phyloP scores from a whole-genome alignment of 2,113 vertebrate genomes.

The Microcebus griseorufus region DNA sequence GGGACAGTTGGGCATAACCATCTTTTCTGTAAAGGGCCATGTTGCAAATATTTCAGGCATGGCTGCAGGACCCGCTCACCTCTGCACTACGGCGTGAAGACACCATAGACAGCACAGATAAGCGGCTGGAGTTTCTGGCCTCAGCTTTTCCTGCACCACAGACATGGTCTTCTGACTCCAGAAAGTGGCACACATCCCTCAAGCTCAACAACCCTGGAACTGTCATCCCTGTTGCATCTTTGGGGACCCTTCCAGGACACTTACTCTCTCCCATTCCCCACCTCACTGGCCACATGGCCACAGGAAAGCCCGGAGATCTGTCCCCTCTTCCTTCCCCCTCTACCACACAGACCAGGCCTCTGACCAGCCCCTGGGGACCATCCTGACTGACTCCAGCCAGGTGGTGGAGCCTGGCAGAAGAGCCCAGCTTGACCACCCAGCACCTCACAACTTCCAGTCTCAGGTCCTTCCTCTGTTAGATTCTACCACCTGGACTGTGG shows the following conservation, averaged over 20 bases:
- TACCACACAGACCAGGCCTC: background rate
- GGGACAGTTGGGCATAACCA: too few species aligned
- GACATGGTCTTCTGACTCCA: background rate
- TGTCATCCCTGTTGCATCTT: too few species aligned
- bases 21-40: background rate
- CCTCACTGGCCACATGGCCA: background rate
- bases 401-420: background rate
- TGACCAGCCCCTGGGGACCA: too few species aligned
- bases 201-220: background rate
- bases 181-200: background rate
- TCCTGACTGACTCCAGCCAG: background rate
- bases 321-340: background rate
- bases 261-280: background rate
- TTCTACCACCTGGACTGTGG: too few species aligned
- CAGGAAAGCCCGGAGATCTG: background rate
- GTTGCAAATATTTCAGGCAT: background rate
- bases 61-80: background rate
- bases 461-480: background rate
- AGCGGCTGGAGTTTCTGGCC: background rate
- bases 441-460: background rate
- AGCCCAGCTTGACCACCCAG: too few species aligned
- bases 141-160: background rate
- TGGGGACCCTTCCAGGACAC: too few species aligned
- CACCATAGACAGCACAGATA: background rate
- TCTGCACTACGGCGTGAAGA: fast-evolving